Base-by-base conservation (phyloP, 2,888 invertebrate species). In the Ferdinandea cuprea region DNA sequence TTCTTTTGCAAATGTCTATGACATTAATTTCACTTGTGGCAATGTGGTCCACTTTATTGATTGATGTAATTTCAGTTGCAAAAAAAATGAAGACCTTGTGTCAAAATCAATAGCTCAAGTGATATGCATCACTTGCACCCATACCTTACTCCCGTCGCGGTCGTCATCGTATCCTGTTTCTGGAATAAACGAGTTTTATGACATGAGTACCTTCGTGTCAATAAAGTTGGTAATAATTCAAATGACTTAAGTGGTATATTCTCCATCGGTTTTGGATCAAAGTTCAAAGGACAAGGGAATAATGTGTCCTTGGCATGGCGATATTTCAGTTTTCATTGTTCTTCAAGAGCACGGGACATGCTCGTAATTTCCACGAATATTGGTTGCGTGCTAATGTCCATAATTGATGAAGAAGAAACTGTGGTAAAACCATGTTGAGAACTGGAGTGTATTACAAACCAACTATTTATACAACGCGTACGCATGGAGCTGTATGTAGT, bases 351-450 rank as follows among this genome's bases (percentile, higher is more conserved):
- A 42, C 42, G 11, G 40, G 13, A 13, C 15, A 35, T 35, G 13
- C 25, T 25, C 25, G 5, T 25, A 5, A 25, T 25, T 3, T 25
- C 25, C 25, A 17, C 19, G 35, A 68, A 54, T 68, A 17, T 21
- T 44, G 52, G 56, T 68, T 56, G 68, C 68, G 68, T 68, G 68
- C 25, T 15, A 46, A 68, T 44, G 25, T 44, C 25, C 3, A 25
- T 25, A 25, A 13, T 42, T 54, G 11, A 19, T 44, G n/a, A n/a
- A 25, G 25, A 25, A 68, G 56, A 7, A 13, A 35, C 3, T 21
- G 32, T n/a, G 7, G 19, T 19, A 2, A 3, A 19, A 54, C n/a
- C 32, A 32, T 17, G n/a, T 21, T 35, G 9, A 13, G 5, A 30
- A 17, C 8, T 52, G 35, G 54, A 1, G 1, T 13, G 17, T 52